Base-by-base conservation (phyloP, 2,888 invertebrate species). In the Caenorhabditis virilis region DNA sequence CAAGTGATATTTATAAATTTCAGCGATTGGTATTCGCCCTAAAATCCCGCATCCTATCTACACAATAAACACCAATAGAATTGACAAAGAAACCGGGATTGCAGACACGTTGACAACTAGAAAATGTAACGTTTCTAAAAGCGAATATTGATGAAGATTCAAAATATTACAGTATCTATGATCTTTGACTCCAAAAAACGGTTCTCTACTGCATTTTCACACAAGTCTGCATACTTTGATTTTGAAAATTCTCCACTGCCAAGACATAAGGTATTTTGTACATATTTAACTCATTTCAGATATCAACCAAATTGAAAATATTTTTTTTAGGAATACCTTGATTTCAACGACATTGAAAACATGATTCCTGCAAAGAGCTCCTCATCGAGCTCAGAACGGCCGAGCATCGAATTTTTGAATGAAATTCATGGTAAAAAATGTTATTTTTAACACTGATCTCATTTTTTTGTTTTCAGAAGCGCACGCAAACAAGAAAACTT, bases 201-300 rank as follows among this genome's bases (percentile, higher is more conserved):
- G 11, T 62, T 65, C 26, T 69, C 69, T 0, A 66, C 68, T 7
- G 66, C 69, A 13, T 72, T 69, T 33, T 66, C 65, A 16, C 72
- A 69, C 25, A 59, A 42, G 30, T 69, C 68, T 0, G 64, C 66
- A 0, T 72, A 72, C 23, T 69, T 69, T 48, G 68, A 71, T 41
- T 71, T 71, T 48, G 72, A 72, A 26, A 72, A 72, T 26, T 72
- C 72, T 18, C 72, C 72, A 45, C 53, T 63, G 15, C 72, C 72
- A 47, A 54, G 65, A 45, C 72, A 72, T 56, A 72, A 72, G 62
- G 69, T 69, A 11, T n/a, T n/a, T n/a, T n/a, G n/a, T n/a, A n/a
- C n/a, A n/a, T n/a, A n/a, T n/a, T n/a, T n/a, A n/a, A n/a, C n/a
- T n/a, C n/a, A n/a, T n/a, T n/a, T n/a, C n/a, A n/a, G n/a, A n/a